Conservation (phyloP, 2,888 invertebrate genomes). For the Hanleya hanleyi region DNA sequence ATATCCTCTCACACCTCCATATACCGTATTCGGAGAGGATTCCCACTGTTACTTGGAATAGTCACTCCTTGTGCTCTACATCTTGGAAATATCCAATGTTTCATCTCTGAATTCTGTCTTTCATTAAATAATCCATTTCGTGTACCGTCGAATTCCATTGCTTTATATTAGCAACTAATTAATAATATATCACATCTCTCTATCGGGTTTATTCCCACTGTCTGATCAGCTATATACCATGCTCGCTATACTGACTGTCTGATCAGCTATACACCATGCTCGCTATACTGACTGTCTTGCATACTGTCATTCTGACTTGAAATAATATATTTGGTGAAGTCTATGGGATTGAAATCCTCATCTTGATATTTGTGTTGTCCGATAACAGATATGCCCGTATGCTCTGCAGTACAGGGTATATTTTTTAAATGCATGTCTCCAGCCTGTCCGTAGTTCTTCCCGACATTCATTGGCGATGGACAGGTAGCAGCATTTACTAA, state of each 20-base stretch:
- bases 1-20: no score
- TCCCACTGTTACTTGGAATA: no score
- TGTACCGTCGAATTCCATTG: no score
- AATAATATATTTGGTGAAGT: slow-evolving; percentile 3
- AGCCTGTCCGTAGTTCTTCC: background rate
- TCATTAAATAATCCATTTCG: no score
- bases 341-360: background rate
- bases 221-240: background rate
- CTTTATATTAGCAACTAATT: no score
- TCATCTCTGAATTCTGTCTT: no score
- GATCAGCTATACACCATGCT: background rate
- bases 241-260: no score
- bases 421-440: background rate
- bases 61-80: no score
- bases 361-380: background rate
- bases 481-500: background rate
- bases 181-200: no score
- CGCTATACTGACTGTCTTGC: background rate
- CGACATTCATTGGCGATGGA: background rate
- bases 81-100: no score
- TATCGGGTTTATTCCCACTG: no score
- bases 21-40: no score
- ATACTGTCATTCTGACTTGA: background rate
- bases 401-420: background rate
- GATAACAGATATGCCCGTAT: background rate